Conservation (phyloP, 1,140 invertebrate genomes). For the Thaumetopoea pityocampa region DNA sequence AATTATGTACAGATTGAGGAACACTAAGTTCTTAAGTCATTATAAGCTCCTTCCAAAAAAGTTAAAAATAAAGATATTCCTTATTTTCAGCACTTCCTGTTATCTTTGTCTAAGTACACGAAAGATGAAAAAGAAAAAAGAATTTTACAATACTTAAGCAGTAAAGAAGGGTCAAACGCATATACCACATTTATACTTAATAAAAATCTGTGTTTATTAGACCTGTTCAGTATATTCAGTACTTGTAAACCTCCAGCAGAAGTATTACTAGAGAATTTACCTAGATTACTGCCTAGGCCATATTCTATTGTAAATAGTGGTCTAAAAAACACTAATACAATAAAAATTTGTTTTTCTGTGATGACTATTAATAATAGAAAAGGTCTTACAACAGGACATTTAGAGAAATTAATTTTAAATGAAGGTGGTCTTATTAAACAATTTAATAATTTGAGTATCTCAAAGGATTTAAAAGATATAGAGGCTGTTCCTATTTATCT, state of each 20-base stretch:
- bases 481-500: constrained; percentile 80
- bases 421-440: constrained; percentile 30
- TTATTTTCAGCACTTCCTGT: constrained; percentile 79
- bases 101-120: constrained; percentile 78
- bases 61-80: too few relatives aligned
- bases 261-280: constrained; percentile 83
- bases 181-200: constrained; percentile 79
- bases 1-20: too few relatives aligned
- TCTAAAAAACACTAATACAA: constrained; percentile 49
- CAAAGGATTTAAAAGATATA: constrained; percentile 36
- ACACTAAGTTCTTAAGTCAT: too few relatives aligned
- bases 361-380: constrained; percentile 75
- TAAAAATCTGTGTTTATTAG: constrained; percentile 77
- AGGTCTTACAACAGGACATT: constrained; percentile 83
- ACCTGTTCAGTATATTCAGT: constrained; percentile 80
- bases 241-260: constrained; percentile 81
- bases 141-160: constrained; percentile 79
- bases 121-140: constrained; percentile 78
- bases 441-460: constrained; percentile 38
- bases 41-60: too few relatives aligned
- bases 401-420: constrained; percentile 62
- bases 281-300: constrained; percentile 83
- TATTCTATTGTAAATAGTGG: constrained; percentile 88
- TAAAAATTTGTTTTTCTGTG: constrained; percentile 84
- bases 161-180: constrained; percentile 79